Evolutionary conservation across 2,888 invertebrate genomes (phyloP).

Genomic region (Thymelicus acteon): DNA sequence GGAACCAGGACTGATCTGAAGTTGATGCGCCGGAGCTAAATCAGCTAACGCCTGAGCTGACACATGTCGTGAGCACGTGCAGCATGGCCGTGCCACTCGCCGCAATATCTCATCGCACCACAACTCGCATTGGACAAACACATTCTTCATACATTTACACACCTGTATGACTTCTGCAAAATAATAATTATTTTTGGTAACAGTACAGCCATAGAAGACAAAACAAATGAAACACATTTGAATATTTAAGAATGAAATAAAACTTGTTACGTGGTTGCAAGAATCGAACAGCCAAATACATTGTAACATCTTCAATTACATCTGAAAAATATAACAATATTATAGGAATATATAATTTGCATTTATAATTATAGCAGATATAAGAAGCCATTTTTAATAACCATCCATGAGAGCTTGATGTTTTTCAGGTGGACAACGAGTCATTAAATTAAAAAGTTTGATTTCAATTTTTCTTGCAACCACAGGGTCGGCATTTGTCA

Average conservation of each 20-base stretch:
- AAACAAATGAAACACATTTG: background rate
- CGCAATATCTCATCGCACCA: conserved; percentile 75
- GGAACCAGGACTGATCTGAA: conserved; percentile 48
- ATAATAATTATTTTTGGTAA: conserved; percentile 10
- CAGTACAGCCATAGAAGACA: background rate
- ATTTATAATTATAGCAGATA: background rate
- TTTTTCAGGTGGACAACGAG: conserved; percentile 51
- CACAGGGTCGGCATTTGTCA: conserved; percentile 63
- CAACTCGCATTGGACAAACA: conserved; percentile 74
- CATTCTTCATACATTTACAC: conserved; percentile 77
- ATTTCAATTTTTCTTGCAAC: conserved; percentile 71
- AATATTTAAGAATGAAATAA: background rate
- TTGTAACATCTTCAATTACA: conserved; percentile 66
- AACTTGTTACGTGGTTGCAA: conserved; percentile 65
- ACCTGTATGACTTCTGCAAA: conserved; percentile 64
- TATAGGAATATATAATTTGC: background rate
- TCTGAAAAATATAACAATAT: conserved; percentile 54
- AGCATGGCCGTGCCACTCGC: conserved; percentile 64
- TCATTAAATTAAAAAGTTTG: conserved; percentile 64
- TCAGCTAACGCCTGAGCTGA: conserved; percentile 60
- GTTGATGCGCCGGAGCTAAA: conserved; percentile 50
- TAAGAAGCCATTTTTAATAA: conserved; percentile 38
- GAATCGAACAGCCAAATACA: conserved; percentile 66
- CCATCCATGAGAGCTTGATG: conserved; percentile 59
- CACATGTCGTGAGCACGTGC: conserved; percentile 67